These are phyloP conservation scores for Drosophila lutescens DNA, from an alignment of 2,888 invertebrate genomes.

Conservation along the genomic window DNA sequence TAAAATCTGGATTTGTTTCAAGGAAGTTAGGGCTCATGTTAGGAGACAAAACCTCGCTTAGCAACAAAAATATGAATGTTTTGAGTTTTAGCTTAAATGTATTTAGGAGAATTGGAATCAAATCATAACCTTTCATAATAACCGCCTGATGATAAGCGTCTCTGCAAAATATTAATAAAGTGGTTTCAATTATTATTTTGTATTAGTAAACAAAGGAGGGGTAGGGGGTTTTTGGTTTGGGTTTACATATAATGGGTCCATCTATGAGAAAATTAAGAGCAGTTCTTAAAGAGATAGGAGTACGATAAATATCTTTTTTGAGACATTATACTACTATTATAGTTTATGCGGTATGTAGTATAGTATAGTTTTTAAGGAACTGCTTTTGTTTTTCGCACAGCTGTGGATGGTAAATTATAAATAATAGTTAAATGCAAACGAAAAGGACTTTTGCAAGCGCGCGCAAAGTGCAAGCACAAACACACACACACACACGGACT, in stretches of 20 bases:
- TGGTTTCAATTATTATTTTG: constrained; percentile 77
- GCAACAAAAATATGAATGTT: constrained; percentile 57
- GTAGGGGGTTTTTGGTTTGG: constrained; percentile 8
- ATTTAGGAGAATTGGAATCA: constrained; percentile 73
- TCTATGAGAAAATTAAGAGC: background rate
- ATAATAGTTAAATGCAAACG: constrained; percentile 37
- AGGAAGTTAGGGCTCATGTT: constrained; percentile 79
- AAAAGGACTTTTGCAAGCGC: constrained; percentile 55
- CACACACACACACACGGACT: constrained; percentile 14
- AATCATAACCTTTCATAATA: constrained; percentile 85
- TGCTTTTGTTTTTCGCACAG: background rate
- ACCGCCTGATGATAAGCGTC: constrained; percentile 85
- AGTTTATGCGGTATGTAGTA: too few relatives aligned
- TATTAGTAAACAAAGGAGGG: constrained; percentile 74
- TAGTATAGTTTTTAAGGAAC: background rate
- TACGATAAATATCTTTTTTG: too few relatives aligned
- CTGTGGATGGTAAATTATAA: background rate
- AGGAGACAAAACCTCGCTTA: constrained; percentile 73
- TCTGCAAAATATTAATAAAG: constrained; percentile 85
- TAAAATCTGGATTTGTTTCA: constrained; percentile 44
- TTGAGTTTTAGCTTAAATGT: constrained; percentile 30
- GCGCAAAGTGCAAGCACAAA: constrained; percentile 54
- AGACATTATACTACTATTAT: too few relatives aligned
- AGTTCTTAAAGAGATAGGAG: background rate
- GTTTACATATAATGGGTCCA: background rate